phyloP scores from a whole-genome alignment of 2,113 vertebrate species.

The Tragelaphus buxtoni region DNA sequence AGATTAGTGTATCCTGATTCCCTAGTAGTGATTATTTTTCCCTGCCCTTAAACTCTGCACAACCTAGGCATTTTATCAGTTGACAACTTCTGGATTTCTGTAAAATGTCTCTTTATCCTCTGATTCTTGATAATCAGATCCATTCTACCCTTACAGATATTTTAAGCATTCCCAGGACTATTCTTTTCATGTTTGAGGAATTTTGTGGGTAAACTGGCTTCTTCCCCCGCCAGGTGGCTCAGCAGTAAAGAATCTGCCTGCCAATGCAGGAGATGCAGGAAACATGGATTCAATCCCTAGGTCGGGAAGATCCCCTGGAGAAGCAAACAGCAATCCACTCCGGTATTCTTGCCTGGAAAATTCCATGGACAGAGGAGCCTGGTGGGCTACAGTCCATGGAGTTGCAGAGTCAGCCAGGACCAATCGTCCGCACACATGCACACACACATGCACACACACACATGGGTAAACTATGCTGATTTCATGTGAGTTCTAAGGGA shows the following conservation, averaged over 20 bases:
- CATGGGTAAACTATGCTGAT: not conserved
- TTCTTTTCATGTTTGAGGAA: not conserved
- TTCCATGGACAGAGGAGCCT: not conserved
- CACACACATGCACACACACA: not conserved
- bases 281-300: not conserved
- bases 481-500: not conserved
- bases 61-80: not conserved
- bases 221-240: not conserved
- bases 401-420: not conserved
- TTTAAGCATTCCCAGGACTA: not conserved
- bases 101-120: not conserved
- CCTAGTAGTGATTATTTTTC: not conserved
- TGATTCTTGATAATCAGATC: not conserved
- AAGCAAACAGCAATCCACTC: not conserved
- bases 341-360: not conserved
- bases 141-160: not conserved
- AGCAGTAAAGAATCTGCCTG: not conserved
- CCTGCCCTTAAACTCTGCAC: not conserved
- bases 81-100: not conserved
- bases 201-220: not conserved
- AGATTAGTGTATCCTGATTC: not conserved
- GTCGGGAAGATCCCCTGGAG: not conserved
- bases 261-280: not conserved
- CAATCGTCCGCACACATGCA: rapidly evolving
- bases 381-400: not conserved